phyloP scores from a whole-genome alignment of 1,140 invertebrate species.

The Drosophila saltans region DNA sequence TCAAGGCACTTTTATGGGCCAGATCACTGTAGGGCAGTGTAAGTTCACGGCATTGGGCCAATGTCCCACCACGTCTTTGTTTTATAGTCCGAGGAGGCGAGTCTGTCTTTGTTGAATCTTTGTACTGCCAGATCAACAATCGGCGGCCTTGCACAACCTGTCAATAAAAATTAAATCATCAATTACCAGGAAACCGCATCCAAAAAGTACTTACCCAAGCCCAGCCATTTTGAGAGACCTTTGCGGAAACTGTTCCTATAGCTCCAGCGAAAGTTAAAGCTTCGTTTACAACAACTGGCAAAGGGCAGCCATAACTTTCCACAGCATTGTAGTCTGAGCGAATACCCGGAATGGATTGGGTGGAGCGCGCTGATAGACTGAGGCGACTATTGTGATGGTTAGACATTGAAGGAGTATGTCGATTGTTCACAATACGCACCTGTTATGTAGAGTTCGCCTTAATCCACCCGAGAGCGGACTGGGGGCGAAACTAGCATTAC shows the following conservation, averaged over 20 bases:
- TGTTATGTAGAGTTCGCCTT: slow-evolving; percentile 62
- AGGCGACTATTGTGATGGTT: slow-evolving; percentile 81
- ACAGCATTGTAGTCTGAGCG: slow-evolving; percentile 88
- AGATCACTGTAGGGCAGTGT: slow-evolving; percentile 95
- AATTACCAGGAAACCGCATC: too few relatives aligned
- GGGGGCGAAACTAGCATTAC: slow-evolving; percentile 39
- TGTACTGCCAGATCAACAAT: slow-evolving; percentile 94
- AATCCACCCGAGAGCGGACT: slow-evolving; percentile 40
- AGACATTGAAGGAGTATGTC: slow-evolving; percentile 38
- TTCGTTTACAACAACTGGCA: slow-evolving; percentile 95
- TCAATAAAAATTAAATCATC: slow-evolving; percentile 21
- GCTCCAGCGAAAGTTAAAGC: slow-evolving; percentile 90
- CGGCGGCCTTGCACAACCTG: slow-evolving; percentile 94
- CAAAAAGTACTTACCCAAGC: slow-evolving; percentile 85
- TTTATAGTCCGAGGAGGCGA: slow-evolving; percentile 58
- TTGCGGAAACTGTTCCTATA: slow-evolving; percentile 86
- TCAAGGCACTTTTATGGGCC: slow-evolving; percentile 94
- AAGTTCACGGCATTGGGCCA: slow-evolving; percentile 90
- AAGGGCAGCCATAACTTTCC: slow-evolving; percentile 89
- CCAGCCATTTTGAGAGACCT: slow-evolving; percentile 88
- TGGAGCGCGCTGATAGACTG: slow-evolving; percentile 86
- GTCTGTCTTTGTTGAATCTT: slow-evolving; percentile 75
- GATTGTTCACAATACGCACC: slow-evolving; percentile 12
- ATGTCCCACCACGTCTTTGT: slow-evolving; percentile 76
- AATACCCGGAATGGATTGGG: slow-evolving; percentile 88